Conservation (phyloP, 2,797 vertebrate genomes). For the Hirundo rustica region DNA sequence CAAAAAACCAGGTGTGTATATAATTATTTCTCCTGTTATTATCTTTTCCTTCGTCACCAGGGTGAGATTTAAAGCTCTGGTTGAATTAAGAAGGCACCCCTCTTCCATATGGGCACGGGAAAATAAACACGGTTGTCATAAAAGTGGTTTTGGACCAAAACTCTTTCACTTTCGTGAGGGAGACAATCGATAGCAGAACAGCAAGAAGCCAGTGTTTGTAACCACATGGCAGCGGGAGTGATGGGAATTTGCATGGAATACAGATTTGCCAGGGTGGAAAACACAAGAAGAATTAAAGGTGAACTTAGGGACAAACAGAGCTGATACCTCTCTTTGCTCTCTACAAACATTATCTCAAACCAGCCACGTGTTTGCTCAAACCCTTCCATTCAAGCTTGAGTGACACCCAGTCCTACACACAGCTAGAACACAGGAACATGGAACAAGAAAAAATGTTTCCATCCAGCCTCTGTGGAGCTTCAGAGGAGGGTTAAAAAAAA, state of each 20-base stretch:
- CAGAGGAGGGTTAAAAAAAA: not conserved
- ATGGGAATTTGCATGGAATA: not conserved
- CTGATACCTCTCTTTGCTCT: not conserved
- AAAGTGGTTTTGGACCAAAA: not conserved
- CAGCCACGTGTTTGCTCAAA: accelerated
- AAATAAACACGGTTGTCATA: accelerated
- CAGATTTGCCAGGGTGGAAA: not conserved
- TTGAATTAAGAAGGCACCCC: not conserved
- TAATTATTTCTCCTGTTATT: not conserved
- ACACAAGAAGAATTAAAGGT: not conserved
- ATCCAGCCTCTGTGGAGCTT: not conserved
- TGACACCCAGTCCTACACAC: not conserved
- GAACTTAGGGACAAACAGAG: not conserved
- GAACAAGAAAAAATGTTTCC: not conserved
- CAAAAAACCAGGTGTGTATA: not conserved
- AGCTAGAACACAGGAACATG: not conserved
- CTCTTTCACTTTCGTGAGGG: not conserved
- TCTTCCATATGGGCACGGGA: not conserved
- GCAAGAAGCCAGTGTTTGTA: not conserved
- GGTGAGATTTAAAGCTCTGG: not conserved
- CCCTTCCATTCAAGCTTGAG: not conserved
- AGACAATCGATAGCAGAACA: accelerated
- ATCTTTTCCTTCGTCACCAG: not conserved
- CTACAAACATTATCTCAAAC: not conserved
- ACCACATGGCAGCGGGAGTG: not conserved